phyloP scores from a whole-genome alignment of 2,888 invertebrate species.

The Ferrisia virgata region DNA sequence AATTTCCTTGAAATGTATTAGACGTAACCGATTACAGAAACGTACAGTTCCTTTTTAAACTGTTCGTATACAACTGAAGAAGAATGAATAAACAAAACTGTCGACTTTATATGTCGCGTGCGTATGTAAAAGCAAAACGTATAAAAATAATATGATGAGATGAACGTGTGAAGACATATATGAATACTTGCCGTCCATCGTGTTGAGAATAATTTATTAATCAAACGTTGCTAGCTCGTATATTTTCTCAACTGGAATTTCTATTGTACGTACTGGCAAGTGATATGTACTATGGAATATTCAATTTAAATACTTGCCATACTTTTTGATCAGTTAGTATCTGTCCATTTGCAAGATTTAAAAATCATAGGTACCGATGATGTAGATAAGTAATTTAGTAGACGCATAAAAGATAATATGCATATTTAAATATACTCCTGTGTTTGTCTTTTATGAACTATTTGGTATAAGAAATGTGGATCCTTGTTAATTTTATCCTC shows the following conservation, averaged over 20 bases:
- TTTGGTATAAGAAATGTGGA: no score
- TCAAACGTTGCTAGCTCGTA: not conserved
- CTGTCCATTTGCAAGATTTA: no score
- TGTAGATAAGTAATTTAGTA: no score
- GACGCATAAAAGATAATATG: no score
- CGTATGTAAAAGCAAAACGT: slow-evolving; percentile 45
- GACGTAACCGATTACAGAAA: slow-evolving; percentile 45
- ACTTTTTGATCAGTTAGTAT: no score
- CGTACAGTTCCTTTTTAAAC: slow-evolving; percentile 44
- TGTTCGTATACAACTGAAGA: slow-evolving; percentile 25
- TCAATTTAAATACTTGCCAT: not conserved
- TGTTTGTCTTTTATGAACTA: no score
- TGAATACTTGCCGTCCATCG: slow-evolving; percentile 39
- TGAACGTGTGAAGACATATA: slow-evolving; percentile 46
- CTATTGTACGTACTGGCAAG: not conserved
- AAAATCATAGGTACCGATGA: no score
- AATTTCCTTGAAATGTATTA: slow-evolving; percentile 46
- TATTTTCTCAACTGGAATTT: not conserved
- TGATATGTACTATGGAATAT: not conserved
- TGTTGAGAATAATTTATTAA: slow-evolving; percentile 42
- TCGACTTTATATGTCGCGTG: slow-evolving; percentile 46
- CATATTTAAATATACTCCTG: no score
- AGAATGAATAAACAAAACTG: slow-evolving; percentile 44
- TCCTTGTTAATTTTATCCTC: no score
- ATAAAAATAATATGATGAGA: slow-evolving; percentile 44